A percentile compares a stretch with the other conserved stretches of the same genome.
phyloP scores from a whole-genome alignment of 2,888 invertebrate species.

The Drosophila macrospina region DNA sequence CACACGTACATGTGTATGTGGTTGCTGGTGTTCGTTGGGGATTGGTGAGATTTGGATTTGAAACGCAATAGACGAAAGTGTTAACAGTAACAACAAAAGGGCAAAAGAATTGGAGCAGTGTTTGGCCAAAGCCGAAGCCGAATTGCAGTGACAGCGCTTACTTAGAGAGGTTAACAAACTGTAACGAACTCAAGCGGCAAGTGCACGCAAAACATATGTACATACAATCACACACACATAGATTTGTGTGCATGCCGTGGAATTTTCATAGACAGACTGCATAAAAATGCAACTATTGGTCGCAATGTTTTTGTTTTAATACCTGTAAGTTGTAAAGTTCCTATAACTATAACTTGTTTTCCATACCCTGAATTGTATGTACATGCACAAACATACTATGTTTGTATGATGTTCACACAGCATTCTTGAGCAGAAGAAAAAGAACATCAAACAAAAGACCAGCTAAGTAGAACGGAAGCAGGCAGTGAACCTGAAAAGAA shows the following conservation, averaged over 20 bases:
- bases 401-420: constrained; percentile 39
- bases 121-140: constrained; percentile 44
- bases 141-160: constrained; percentile 38
- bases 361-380: constrained; percentile 7
- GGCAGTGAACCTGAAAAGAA: constrained; percentile 74
- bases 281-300: constrained; percentile 34
- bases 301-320: constrained; percentile 37
- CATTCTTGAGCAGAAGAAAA: constrained; percentile 47
- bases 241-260: constrained; percentile 13
- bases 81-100: constrained; percentile 29
- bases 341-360: constrained; percentile 40
- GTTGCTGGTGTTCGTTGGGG: constrained; percentile 16
- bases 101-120: constrained; percentile 33
- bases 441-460: constrained; percentile 64
- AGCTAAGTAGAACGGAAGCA: constrained; percentile 75
- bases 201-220: constrained; percentile 41
- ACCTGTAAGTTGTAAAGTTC: constrained; percentile 16
- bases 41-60: constrained; percentile 38
- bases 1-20: background rate
- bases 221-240: constrained; percentile 14
- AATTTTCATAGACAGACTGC: constrained; percentile 39
- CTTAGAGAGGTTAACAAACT: constrained; percentile 71
- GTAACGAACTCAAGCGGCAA: constrained; percentile 67
- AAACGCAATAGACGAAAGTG: constrained; percentile 67
- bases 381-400: background rate